These are phyloP conservation scores for Cheirogaleus medius DNA, from an alignment of 2,113 vertebrate species.

Conservation along the genomic window DNA sequence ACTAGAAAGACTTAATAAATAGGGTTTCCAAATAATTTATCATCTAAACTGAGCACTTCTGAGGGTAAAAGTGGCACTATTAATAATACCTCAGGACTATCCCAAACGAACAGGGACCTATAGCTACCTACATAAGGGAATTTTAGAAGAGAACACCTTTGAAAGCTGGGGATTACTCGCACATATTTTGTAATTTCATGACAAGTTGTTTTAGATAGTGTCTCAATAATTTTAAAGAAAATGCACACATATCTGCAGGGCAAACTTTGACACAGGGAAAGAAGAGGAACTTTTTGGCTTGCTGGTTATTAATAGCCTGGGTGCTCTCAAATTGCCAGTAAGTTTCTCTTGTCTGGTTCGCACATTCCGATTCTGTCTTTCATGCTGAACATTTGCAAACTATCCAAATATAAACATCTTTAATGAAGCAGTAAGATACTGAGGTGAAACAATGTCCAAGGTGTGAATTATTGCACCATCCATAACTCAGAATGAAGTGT, in stretches of 20 bases:
- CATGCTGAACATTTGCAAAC: constrained; percentile 60
- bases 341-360: constrained; percentile 46
- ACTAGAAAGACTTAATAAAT: constrained; percentile 11
- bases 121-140: background rate
- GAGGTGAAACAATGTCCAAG: constrained; percentile 63
- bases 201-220: constrained; percentile 27
- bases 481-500: constrained; percentile 55
- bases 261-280: background rate
- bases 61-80: background rate
- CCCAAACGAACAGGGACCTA: background rate
- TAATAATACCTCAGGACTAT: background rate
- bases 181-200: constrained; percentile 1
- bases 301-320: constrained; percentile 39
- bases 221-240: constrained; percentile 55
- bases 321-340: constrained; percentile 31
- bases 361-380: constrained; percentile 62
- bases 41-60: background rate
- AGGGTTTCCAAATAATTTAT: background rate
- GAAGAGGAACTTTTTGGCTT: constrained; percentile 23
- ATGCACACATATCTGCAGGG: background rate
- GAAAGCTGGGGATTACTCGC: background rate
- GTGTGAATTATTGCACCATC: constrained; percentile 75
- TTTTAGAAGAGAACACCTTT: background rate
- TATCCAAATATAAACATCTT: constrained; percentile 68
- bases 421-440: constrained; percentile 67